A percentile compares a stretch with the other conserved stretches of the same genome.
Conservation (phyloP, 2,797 vertebrate genomes). For the Ceyx erithaca region DNA sequence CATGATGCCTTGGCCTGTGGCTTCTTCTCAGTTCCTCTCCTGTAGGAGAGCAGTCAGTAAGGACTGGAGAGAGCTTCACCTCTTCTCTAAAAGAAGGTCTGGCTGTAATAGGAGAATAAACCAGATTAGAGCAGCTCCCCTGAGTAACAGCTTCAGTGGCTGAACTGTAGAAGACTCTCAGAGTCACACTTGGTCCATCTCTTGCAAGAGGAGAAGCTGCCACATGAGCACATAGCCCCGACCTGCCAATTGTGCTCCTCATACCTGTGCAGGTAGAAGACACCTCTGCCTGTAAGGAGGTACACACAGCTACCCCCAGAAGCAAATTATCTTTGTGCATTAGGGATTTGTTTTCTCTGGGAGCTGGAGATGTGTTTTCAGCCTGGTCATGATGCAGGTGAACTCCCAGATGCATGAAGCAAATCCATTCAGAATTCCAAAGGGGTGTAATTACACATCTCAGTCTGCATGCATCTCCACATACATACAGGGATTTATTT, state of each 20-base stretch:
- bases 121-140: background rate
- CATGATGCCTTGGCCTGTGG: background rate
- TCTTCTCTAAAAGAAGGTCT: background rate
- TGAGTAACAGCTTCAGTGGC: background rate
- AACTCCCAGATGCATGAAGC: background rate
- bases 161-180: background rate
- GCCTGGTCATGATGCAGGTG: accelerated
- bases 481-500: background rate
- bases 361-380: background rate
- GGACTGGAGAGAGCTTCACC: background rate
- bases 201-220: background rate
- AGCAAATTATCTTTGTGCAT: background rate
- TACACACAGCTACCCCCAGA: background rate
- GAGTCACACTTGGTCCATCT: accelerated
- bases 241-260: background rate
- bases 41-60: background rate
- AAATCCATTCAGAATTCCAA: background rate
- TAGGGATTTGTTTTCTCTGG: background rate
- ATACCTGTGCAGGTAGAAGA: background rate
- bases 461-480: background rate
- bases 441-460: background rate
- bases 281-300: background rate
- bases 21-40: background rate
- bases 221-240: background rate
- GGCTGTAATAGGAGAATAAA: background rate